Conservation (phyloP, 2,888 invertebrate genomes). For the Nebria salina region DNA sequence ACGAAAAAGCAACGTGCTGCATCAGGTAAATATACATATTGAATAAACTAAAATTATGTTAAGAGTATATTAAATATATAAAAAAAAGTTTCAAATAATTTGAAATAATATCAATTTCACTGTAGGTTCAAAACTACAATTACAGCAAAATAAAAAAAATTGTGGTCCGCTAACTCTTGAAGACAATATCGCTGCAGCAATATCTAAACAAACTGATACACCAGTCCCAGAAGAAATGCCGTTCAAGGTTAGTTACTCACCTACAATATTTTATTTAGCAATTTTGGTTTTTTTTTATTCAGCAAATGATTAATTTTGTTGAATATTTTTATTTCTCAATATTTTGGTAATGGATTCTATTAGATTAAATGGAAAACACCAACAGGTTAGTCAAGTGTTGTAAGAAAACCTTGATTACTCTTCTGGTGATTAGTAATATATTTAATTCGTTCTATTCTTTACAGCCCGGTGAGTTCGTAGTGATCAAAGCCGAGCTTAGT, state of each 20-base stretch:
- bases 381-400: conserved; percentile 52
- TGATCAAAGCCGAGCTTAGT: conserved; percentile 81
- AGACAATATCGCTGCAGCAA: conserved; percentile 65
- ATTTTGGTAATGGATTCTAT: conserved; percentile 49
- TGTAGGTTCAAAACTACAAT: conserved; percentile 36
- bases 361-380: conserved; percentile 56
- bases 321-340: conserved; percentile 11
- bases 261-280: neutral
- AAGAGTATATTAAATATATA: no score
- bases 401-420: neutral
- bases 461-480: conserved; percentile 90
- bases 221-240: conserved; percentile 68
- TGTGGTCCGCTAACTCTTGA: conserved; percentile 57
- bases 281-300: neutral
- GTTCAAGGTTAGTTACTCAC: conserved; percentile 65
- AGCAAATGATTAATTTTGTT: neutral
- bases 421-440: conserved; percentile 15
- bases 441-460: conserved; percentile 50
- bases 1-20: conserved; percentile 49
- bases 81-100: no score
- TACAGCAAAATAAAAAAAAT: conserved; percentile 47
- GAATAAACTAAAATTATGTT: no score
- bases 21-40: conserved; percentile 27
- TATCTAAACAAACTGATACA: conserved; percentile 58
- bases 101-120: no score